Conservation (phyloP, 37 sponge, comb jelly and placozoan genomes). For the Ianthella basta region DNA sequence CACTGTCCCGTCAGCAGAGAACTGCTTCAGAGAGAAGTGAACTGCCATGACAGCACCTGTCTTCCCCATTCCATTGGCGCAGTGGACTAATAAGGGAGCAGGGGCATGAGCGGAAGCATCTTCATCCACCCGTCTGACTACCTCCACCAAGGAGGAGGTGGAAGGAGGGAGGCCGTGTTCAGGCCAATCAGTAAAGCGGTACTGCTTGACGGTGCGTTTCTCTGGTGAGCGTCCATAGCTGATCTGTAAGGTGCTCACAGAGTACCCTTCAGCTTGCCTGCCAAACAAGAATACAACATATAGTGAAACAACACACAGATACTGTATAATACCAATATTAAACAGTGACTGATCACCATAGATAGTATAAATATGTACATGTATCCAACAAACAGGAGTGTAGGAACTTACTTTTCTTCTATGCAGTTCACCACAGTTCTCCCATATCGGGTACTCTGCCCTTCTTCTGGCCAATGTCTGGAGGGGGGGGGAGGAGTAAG, state of each 20-base stretch:
- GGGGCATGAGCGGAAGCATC: background rate
- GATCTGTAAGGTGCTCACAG: constrained; percentile 30
- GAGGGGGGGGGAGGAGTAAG: background rate
- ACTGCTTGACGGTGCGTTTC: constrained; percentile 57
- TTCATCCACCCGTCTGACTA: constrained; percentile 27
- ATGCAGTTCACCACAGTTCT: constrained; percentile 40
- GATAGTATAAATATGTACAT: too few relatives aligned
- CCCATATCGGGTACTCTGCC: constrained; percentile 44
- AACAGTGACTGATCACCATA: too few relatives aligned
- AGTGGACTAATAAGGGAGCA: constrained; percentile 62
- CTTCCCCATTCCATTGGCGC: constrained; percentile 65
- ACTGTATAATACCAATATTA: background rate
- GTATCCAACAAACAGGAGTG: background rate
- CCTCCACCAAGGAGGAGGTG: constrained; percentile 33
- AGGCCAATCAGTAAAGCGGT: constrained; percentile 67
- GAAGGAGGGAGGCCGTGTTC: constrained; percentile 64
- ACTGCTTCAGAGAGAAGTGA: constrained; percentile 41
- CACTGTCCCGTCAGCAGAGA: constrained; percentile 15
- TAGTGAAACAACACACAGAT: background rate
- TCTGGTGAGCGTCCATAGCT: constrained; percentile 2
- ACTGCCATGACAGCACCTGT: constrained; percentile 55
- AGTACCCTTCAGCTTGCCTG: constrained; percentile 44
- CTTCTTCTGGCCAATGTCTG: constrained; percentile 76
- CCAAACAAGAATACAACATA: background rate
- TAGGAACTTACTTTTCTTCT: constrained; percentile 34